Evolutionary conservation across 2,888 invertebrate species (phyloP).

Genomic region (Tachina fera): DNA sequence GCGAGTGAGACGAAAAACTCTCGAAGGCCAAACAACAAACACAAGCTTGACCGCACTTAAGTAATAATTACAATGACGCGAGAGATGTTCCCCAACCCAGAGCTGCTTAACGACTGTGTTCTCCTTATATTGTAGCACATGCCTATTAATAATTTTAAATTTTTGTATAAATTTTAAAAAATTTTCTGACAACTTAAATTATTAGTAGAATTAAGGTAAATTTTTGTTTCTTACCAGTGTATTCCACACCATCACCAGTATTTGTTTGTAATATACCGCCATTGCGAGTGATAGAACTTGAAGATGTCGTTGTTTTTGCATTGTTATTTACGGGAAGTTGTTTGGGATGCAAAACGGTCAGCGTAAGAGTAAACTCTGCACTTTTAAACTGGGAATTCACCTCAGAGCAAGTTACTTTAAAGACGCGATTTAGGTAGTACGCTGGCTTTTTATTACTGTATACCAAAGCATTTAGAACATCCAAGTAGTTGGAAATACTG

Average conservation of each 20-base stretch:
- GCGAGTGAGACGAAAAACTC: no score
- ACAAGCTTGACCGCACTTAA: no score
- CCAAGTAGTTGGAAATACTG: constrained; percentile 80
- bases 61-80: no score
- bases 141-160: no score
- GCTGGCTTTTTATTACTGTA: constrained; percentile 99
- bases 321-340: constrained; percentile 78
- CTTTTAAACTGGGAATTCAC: constrained; percentile 96
- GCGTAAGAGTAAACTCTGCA: constrained; percentile 96
- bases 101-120: no score
- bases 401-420: constrained; percentile 97
- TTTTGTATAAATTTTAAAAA: no score
- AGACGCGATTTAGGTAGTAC: constrained; percentile 96
- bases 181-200: no score
- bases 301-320: constrained; percentile 50
- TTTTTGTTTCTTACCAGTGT: constrained; percentile 25
- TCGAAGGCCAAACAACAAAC: no score
- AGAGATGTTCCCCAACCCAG: no score
- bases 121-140: no score
- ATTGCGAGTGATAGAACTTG: constrained; percentile 31
- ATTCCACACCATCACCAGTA: constrained; percentile 35
- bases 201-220: not conserved
- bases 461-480: constrained; percentile 84
- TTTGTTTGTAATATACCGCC: constrained; percentile 42
- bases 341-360: constrained; percentile 94